Evolutionary conservation across 2,113 vertebrate species (phyloP).

Genomic region (Vidua chalybeata): DNA sequence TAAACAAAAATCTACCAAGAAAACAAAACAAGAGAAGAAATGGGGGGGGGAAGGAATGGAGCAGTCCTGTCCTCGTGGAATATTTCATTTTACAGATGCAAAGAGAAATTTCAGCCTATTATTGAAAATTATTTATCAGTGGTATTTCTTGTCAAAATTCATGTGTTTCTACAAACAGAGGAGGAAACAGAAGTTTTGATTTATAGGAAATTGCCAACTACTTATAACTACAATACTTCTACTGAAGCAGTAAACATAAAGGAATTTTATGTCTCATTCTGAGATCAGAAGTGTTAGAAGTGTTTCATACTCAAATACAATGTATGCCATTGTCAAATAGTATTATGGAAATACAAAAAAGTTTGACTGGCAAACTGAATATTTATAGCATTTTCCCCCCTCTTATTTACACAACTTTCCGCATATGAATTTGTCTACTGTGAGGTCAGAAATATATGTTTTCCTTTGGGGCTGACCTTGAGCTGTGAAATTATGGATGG

Average conservation of each 20-base stretch:
- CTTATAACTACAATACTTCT: background rate
- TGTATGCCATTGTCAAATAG: background rate
- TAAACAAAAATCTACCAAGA: background rate
- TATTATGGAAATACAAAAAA: background rate
- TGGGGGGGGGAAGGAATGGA: background rate
- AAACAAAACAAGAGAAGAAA: background rate
- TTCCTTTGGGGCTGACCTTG: background rate
- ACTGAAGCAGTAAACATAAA: background rate
- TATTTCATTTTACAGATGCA: background rate
- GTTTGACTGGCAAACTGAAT: background rate
- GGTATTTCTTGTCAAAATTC: background rate
- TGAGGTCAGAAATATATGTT: background rate
- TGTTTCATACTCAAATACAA: background rate
- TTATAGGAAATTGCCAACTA: background rate
- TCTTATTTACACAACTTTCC: background rate
- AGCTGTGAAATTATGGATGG: background rate
- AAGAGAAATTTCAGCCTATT: background rate
- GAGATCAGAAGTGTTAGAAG: background rate
- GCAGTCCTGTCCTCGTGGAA: background rate
- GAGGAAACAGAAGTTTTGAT: background rate
- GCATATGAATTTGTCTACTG: background rate
- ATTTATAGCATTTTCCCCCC: accelerated
- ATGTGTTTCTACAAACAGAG: background rate
- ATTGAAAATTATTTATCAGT: background rate
- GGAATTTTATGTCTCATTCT: background rate